Evolutionary conservation across 2,888 invertebrate species (phyloP), one percentile per base, ranked within the genome.

Genomic region (Eremobia ochroleuca): DNA sequence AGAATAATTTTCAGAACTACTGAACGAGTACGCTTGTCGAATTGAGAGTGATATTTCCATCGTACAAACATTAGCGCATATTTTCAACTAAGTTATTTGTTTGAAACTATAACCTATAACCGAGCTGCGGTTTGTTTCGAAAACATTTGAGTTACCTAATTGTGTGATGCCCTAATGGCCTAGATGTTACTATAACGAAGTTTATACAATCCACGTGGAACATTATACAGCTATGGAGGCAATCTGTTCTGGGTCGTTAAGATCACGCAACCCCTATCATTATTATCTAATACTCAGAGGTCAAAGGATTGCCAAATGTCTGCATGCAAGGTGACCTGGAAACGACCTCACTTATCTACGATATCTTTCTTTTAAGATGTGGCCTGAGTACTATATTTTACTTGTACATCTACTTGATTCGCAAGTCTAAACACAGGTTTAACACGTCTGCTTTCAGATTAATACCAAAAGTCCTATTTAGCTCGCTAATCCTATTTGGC

Each of bases 291-390:
- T 61, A 69, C 49, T 73, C 67, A 31, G 76, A 84, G 86, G 87
- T 90, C 87, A 90, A 91, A 89, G 83, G 86, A 90, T 92, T 89
- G 87, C 81, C 81, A 79, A 90, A 91, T 84, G 86, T 87, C 85
- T 86, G 79, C 79, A 70, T 64, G 69, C 82, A 86, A 87, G 82
- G 88, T 90, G 89, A 90, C 90, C 89, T 89, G 82, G 72, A 72
- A 69, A 76, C 66, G 78, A 83, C 88, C 90, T 86, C 87, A 87
- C 87, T 77, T 73, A 82, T 77, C 71, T 73, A 64, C 31, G 8
- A 74, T 64, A 75, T 70, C 25, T 76, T 81, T 78, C 37, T 70
- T 86, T 67, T 69, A 73, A 73, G 58, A 73, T 71, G 11, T 67
- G 70, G 74, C 76, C 73, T 65, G 25, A 67, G 37, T 46, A 43